Evolutionary conservation across 2,113 vertebrate genomes (phyloP).

Genomic region (Halcyon senegalensis): DNA sequence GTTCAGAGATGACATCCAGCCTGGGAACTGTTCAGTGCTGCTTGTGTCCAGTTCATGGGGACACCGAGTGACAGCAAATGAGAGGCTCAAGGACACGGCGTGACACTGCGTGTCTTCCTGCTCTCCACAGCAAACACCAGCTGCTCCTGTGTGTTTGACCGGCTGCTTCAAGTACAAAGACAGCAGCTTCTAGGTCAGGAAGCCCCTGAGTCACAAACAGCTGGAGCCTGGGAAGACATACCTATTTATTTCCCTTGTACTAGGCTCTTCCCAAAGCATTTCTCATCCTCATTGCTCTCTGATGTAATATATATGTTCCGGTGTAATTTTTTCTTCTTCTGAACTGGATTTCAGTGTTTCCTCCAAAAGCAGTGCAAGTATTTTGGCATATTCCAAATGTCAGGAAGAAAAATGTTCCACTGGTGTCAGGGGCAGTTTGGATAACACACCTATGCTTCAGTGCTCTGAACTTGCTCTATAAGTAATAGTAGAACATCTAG

Average conservation of each 20-base stretch:
- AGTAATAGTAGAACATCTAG: not conserved
- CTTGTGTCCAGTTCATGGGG: not conserved
- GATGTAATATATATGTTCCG: not conserved
- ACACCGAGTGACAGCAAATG: not conserved
- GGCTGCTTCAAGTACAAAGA: too few species aligned
- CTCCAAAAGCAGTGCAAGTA: not conserved
- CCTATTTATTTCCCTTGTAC: not conserved
- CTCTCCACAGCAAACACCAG: not conserved
- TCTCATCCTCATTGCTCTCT: not conserved
- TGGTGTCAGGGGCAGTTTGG: not conserved
- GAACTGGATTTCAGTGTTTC: not conserved
- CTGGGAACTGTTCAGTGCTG: not conserved
- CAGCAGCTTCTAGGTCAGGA: too few species aligned
- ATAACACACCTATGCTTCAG: not conserved
- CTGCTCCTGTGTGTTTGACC: not conserved
- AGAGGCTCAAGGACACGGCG: not conserved
- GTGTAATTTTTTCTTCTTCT: not conserved
- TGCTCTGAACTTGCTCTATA: not conserved
- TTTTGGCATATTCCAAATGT: not conserved
- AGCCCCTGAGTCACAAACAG: not conserved
- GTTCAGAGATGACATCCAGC: not conserved
- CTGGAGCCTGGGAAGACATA: not conserved
- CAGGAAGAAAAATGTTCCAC: not conserved
- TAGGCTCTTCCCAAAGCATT: not conserved
- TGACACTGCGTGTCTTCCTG: not conserved